Evolutionary conservation across 2,113 vertebrate genomes (phyloP), one percentile per base, ranked within the genome.

Genomic region (Epinephelus cyanopodus): DNA sequence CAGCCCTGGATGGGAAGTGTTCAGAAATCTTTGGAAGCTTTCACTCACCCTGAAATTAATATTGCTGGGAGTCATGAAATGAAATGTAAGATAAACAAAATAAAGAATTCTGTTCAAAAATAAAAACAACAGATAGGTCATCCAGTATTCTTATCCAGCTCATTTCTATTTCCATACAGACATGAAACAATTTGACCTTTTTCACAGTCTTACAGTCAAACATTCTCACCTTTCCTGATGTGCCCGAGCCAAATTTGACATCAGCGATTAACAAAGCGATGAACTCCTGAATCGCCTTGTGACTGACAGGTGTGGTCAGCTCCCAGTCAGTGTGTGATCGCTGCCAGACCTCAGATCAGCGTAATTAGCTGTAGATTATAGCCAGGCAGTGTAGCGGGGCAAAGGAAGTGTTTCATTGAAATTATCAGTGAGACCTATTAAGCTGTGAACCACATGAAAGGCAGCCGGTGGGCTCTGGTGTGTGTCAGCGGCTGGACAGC

Each of bases 351-450:
- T 88, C 87, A 89, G 93, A 93, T 93, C 93, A 91, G 89, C 67
- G 75, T 93, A 92, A 94, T 94, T 92, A 93, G 88, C 78, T 70
- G 68, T 79, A 89, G 89, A 89, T 92, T 92, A 90, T 18, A 77
- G 77, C 50, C 74, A 42, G 89, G 67, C 83, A 56, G 81, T 53
- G 86, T 2, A 50, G 78, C 29, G 66, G 87, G 85, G 69, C 84
- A 65, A 21, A 92, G 94, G 95, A 95, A 94, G 94, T 92, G 93
- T 94, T 95, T 89, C 91, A 94, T 94, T 92, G 87, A 93, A 92
- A 87, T 94, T 90, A 95, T 95, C 93, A 92, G 94, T 81, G 80
- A 87, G 90, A 72, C 74, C 89, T 90, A 93, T 94, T 94, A 94
- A 92, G 86, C 86, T 66, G 84, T 53, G 91, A 87, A 80, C 92